Evolutionary conservation across 2,113 vertebrate genomes (phyloP), one percentile per base, ranked within the genome.

Genomic region (Melanerpes formicivorus): DNA sequence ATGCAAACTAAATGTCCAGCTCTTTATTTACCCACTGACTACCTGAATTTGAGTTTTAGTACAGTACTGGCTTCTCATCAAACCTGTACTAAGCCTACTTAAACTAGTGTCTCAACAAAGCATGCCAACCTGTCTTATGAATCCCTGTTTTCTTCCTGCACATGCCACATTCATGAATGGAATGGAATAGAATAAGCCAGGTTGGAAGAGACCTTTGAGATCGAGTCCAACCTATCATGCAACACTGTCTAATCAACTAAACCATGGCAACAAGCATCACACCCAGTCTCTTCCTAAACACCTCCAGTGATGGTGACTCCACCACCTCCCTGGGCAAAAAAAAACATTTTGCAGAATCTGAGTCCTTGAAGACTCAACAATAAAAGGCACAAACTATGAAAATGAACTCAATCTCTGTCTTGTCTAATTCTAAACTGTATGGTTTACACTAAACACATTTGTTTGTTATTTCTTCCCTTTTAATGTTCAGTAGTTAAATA

Each of bases 391-490:
- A 48, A 64, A 62, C 76, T 55, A 81, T 11, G 26, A 80, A 93
- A 93, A 90, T 70, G 30, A 96, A 86, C 86, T 92, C 91, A 95
- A 93, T 76, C 50, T 88, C 73, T 72, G 52, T 62, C 63, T 56
- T 84, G 87, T 86, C 93, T 94, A 96, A 94, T 76, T 80, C 50
- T 73, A 87, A 93, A 90, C 84, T 93, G 76, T 83, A 91, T 0
- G 55, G 60, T 84, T 90, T 94, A 79, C 11, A 84, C 46, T 82
- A 93, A 96, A 80, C 70, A 77, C 56, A 29, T 92, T 79, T 93
- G 80, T 80, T 91, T 90, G 87, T 62, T 96, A 95, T 87, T 96
- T 93, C 87, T 88, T 93, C 58, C 80, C 86, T 91, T 88, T 88
- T 56, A 26, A 23, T 42, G 59, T 79, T 54, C 72, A 32, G 87